Base-by-base conservation (phyloP, 2,113 vertebrate species). In the Coregonus clupeaformis region DNA sequence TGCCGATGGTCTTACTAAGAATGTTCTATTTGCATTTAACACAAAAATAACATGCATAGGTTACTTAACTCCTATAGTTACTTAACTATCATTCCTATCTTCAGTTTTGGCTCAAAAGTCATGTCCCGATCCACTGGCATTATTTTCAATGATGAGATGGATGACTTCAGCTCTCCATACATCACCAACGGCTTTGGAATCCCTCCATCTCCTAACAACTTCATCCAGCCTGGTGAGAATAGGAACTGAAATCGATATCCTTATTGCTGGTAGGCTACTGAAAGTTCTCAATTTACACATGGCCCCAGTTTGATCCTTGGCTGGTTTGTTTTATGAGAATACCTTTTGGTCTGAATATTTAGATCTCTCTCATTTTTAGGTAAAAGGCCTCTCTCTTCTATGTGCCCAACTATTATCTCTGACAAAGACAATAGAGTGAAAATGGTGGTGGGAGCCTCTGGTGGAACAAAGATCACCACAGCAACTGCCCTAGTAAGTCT, bases 61-160 rank as follows among this genome's bases (percentile, higher is more conserved):
- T 24, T 36, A 36, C 36, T 36, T 36, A 36, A 36, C 36, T 36
- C 36, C 7, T 36, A 36, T 36, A 36, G 6, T 36, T 6, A 22
- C 18, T 62, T 36, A 36, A 36, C 57, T 59, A 59, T n/a, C 20
- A 3, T 78, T 77, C 45, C 16, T 73, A 45, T 83, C 74, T 71
- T 27, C 77, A 99, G 98, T 78, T 99, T 99, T 79, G 98, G 98
- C 64, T 96, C 98, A 45, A 95, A 96, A 79, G 89, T 99, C 42
- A 93, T 92, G 72, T 99, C 98, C 49, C 87, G 5, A 0, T 91
- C 93, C 55, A 97, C 93, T 0, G 98, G 98, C 25, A 99, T 99
- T 52, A 88, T 99, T 70, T 98, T 95, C 85, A 99, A 99, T 0
- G 91, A 99, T 12, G 94, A 98, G 86, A 99, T 99, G 98, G 96